Base-by-base conservation (phyloP, 2,888 invertebrate genomes). In the Nematopogon swammerdamellus region DNA sequence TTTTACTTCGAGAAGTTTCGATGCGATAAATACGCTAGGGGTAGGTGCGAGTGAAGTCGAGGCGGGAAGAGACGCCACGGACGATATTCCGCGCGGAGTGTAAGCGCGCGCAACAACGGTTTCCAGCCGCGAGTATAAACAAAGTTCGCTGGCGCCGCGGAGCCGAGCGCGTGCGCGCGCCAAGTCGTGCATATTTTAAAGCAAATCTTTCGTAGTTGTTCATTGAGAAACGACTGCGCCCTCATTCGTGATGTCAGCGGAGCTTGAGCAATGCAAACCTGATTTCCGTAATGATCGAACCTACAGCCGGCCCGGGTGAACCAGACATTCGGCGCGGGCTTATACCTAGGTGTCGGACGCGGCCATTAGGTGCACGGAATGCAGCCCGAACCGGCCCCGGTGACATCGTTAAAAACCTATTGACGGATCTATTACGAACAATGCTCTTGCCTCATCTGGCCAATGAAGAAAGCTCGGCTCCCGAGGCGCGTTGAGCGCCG, bases 151-250 rank as follows among this genome's bases (percentile, higher is more conserved):
- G n/a, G n/a, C n/a, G n/a, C n/a, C n/a, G n/a, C n/a, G n/a, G n/a
- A n/a, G n/a, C n/a, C n/a, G 25, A 25, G 25, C 25, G 25, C 5
- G 25, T 6, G 36, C 6, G 8, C 8, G 6, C 36, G 61, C 64
- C 60, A 63, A 69, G 64, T 72, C 72, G 74, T 76, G 72, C 69
- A 72, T 74, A 76, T 72, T 74, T 72, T 72, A 68, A 70, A 69
- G 70, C 68, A 70, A 72, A 71, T 61, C 66, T 76, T 77, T 75
- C 74, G 70, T 67, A 72, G 77, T 66, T 36, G 68, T 73, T 69
- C 67, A 70, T 77, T 76, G 74, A 70, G 76, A 73, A 75, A 79
- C 65, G 65, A n/a, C n/a, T n/a, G 63, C 69, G 77, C 68, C 72
- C 74, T 67, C 74, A 73, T 74, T 76, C 71, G 72, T 72, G 74